Evolutionary conservation across 2,113 vertebrate genomes (phyloP), one percentile per base, ranked within the genome.

Genomic region (Stigmatopora argus): DNA sequence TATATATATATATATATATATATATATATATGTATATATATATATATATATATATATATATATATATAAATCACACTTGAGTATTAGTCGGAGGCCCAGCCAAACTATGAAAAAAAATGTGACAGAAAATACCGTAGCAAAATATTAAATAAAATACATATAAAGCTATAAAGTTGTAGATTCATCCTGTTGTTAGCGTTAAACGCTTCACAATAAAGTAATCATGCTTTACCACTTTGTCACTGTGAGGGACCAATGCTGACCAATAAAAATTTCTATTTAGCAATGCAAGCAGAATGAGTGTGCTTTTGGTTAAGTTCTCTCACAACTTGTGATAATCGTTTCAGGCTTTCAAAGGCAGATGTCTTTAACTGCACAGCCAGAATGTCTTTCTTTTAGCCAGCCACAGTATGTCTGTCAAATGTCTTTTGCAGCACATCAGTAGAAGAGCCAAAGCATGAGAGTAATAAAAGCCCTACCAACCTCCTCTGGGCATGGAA

Each of bases 341-440:
- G 26, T 71, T 75, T 75, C 26, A 71, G 79, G 60, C 78, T 70
- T 62, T 68, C 66, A 67, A 73, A 80, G 59, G 61, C 56, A 68
- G 65, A 48, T 15, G 17, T 34, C 84, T 86, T 85, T 77, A 72
- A 86, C 82, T 69, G 71, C 72, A 78, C 60, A 75, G 70, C 70
- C 74, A 62, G 64, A 82, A 70, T 71, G 52, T 63, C 66, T 78
- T 80, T 81, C 73, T 82, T 81, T 77, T 77, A 44, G 65, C 53
- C 65, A 61, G 72, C 66, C 67, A 41, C 38, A 41, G 1, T 41
- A 64, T 74, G 49, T 76, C 78, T 67, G 69, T 78, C 75, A 80
- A 69, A 85, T 81, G 81, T 87, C 75, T 87, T 80, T 84, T 83
- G 67, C 69, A 59, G 72, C 79, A 87, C 83, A 83, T 89, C 84